phyloP scores from a whole-genome alignment of 2,797 vertebrate species.

The Ctenopoma kingsleyae region DNA sequence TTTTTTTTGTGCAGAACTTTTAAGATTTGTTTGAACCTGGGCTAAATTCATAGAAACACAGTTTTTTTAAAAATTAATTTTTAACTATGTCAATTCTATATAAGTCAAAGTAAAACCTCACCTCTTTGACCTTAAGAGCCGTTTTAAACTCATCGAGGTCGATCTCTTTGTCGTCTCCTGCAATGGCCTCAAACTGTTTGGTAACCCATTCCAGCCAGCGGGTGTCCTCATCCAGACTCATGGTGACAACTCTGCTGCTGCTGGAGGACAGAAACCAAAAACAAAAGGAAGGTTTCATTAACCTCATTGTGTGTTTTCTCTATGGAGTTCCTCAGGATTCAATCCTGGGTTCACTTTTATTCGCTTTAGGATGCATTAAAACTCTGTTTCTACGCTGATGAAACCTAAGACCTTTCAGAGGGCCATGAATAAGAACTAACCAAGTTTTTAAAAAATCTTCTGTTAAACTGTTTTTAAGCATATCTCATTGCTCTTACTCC shows the following conservation, averaged over 20 bases:
- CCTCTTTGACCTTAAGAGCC: conserved; percentile 92
- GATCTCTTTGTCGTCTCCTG: conserved; percentile 88
- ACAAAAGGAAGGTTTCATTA: too few species aligned
- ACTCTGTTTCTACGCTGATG: too few species aligned
- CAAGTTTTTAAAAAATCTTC: too few species aligned
- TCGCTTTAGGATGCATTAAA: not conserved
- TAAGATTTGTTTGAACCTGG: too few species aligned
- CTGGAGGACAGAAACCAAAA: not conserved
- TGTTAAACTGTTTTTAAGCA: too few species aligned
- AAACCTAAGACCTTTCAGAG: too few species aligned
- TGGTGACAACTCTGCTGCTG: conserved; percentile 20
- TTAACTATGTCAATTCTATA: too few species aligned
- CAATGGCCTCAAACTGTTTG: conserved; percentile 88
- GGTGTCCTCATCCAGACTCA: conserved; percentile 82
- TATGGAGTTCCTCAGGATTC: not conserved
- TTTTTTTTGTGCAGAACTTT: too few species aligned
- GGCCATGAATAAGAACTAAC: too few species aligned
- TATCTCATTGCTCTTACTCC: too few species aligned
- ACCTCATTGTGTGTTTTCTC: not conserved
- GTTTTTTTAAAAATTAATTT: too few species aligned
- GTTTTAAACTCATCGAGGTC: conserved; percentile 88
- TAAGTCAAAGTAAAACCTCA: conserved; percentile 31
- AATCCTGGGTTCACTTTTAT: not conserved
- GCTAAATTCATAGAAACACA: too few species aligned
- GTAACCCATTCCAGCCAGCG: conserved; percentile 91